These are phyloP conservation scores for Machaerirhynchus nigripectus DNA, from an alignment of 2,113 vertebrate genomes.

Conservation along the genomic window DNA sequence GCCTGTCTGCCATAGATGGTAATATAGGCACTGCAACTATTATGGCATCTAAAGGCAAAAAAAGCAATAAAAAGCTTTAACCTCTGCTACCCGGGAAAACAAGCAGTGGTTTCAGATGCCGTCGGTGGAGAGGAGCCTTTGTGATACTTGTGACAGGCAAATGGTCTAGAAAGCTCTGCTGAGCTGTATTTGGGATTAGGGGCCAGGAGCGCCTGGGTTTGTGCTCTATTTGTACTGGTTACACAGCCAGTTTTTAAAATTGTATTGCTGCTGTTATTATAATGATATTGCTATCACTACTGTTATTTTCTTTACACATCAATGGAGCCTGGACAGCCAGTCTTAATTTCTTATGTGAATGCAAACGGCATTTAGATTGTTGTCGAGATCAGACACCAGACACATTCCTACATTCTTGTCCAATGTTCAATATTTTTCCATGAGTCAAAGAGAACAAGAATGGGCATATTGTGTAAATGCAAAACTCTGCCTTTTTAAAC, in stretches of 20 bases:
- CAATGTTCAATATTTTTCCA: slow-evolving; percentile 64
- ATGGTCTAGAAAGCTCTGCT: background rate
- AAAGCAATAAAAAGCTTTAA: slow-evolving; percentile 43
- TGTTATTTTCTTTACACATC: slow-evolving; percentile 48
- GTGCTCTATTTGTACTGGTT: background rate
- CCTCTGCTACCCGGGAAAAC: background rate
- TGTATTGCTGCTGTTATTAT: slow-evolving; percentile 25
- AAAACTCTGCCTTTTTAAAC: slow-evolving; percentile 56
- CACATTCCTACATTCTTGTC: slow-evolving; percentile 64
- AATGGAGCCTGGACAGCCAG: background rate
- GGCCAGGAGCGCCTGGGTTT: background rate
- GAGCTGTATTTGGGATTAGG: background rate
- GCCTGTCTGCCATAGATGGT: slow-evolving; percentile 64
- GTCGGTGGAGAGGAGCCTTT: background rate
- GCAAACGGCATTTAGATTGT: slow-evolving; percentile 42
- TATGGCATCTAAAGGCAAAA: slow-evolving; percentile 18
- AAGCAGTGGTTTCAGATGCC: background rate
- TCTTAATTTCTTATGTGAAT: slow-evolving; percentile 37
- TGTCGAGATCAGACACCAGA: slow-evolving; percentile 55
- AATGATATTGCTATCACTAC: slow-evolving; percentile 45
- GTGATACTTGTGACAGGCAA: background rate
- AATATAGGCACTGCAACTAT: slow-evolving; percentile 51
- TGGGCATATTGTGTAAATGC: slow-evolving; percentile 51
- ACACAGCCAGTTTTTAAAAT: background rate
- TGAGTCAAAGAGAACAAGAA: slow-evolving; percentile 63